A percentile compares a stretch with the other conserved stretches of the same genome.
Conservation (phyloP, 2,888 invertebrate genomes). For the Scaptomyza parva region DNA sequence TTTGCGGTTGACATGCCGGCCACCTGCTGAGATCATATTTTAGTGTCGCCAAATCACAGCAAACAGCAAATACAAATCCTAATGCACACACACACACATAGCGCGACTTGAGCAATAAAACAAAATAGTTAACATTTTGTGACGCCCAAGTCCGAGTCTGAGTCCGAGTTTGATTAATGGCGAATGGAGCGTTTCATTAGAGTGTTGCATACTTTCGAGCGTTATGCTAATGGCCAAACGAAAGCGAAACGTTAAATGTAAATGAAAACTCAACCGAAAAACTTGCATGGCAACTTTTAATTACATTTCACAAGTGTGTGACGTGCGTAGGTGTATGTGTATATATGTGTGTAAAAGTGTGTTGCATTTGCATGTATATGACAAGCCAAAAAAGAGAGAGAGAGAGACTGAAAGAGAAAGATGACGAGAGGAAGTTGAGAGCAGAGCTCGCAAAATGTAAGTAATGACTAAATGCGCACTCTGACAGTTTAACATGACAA, state of each 20-base stretch:
- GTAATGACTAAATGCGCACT: constrained; percentile 82
- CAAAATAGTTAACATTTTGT: constrained; percentile 73
- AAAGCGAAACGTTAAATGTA: constrained; percentile 36
- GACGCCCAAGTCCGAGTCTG: constrained; percentile 59
- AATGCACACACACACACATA: not conserved
- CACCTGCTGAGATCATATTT: constrained; percentile 67
- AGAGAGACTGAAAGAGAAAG: constrained; percentile 44
- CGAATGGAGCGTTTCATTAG: constrained; percentile 57
- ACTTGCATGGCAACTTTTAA: constrained; percentile 76
- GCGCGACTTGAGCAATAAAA: constrained; percentile 61
- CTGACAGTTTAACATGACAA: constrained; percentile 82
- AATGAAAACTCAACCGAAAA: constrained; percentile 69
- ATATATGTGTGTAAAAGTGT: constrained; percentile 11
- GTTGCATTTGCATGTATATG: constrained; percentile 65
- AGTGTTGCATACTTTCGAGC: constrained; percentile 70
- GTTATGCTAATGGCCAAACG: constrained; percentile 65
- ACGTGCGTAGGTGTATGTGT: constrained; percentile 15
- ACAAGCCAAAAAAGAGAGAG: constrained; percentile 28
- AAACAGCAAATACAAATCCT: constrained; percentile 21
- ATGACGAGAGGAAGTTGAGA: not conserved
- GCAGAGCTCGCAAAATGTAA: constrained; percentile 64
- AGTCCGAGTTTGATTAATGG: constrained; percentile 72
- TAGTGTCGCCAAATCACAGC: constrained; percentile 60
- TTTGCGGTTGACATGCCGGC: constrained; percentile 15
- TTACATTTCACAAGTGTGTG: constrained; percentile 64